Percentiles rank a stretch among this genome's conserved stretches.
Conservation (phyloP, 2,113 vertebrate species). For the Pica pica region DNA sequence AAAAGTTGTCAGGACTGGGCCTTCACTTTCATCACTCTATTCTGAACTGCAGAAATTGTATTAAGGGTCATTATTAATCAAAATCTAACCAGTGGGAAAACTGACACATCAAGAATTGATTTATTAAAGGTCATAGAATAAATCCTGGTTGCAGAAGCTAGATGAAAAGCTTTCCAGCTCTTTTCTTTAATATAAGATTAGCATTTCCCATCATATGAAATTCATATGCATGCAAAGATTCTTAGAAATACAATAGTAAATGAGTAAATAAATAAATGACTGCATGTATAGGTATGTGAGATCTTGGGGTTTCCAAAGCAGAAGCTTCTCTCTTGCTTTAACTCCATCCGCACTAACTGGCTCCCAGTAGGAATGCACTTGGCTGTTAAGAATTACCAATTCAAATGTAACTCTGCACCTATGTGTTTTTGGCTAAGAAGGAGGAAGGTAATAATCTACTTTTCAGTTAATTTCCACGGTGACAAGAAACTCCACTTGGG, state of each 20-base stretch:
- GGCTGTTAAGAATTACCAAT: background rate
- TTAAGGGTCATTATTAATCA: background rate
- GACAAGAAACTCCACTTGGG: background rate
- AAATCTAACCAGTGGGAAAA: background rate
- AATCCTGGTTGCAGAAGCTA: background rate
- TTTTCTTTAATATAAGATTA: background rate
- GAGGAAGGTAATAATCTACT: background rate
- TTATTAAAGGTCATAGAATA: background rate
- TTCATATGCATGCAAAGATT: background rate
- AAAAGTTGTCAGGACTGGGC: background rate
- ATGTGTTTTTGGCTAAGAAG: background rate
- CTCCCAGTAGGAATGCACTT: background rate
- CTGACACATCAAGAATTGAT: background rate
- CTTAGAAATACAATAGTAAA: background rate
- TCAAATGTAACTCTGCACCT: background rate
- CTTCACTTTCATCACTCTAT: background rate
- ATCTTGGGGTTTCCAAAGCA: background rate
- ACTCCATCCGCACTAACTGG: background rate
- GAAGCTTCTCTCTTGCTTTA: background rate
- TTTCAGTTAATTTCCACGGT: background rate
- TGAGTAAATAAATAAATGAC: background rate
- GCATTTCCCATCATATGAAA: background rate
- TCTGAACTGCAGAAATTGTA: background rate
- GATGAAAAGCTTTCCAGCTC: background rate
- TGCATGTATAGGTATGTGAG: fast-evolving